Conservation (phyloP, 2,888 invertebrate species). For the Dione vanillae region DNA sequence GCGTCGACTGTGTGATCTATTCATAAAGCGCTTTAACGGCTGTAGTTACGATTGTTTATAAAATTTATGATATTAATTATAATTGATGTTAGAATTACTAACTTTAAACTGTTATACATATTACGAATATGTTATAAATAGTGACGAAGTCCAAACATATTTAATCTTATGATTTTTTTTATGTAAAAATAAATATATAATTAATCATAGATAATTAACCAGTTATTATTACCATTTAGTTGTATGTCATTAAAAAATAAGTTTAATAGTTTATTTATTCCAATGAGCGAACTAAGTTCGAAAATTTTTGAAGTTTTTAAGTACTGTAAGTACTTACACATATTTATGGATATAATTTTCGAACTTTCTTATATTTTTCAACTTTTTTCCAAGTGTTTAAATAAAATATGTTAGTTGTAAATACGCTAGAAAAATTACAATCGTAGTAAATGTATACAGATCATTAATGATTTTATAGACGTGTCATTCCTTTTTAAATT, state of each 20-base stretch:
- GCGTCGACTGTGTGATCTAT: background rate
- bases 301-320: constrained; percentile 36
- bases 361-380: constrained; percentile 7
- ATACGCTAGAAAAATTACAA: background rate
- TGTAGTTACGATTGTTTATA: background rate
- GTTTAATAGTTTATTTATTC: background rate
- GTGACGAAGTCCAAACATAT: constrained; percentile 31
- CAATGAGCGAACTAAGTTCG: constrained; percentile 38
- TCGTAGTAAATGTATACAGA: background rate
- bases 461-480: background rate
- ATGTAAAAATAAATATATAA: background rate
- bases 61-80: constrained; percentile 13
- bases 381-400: background rate
- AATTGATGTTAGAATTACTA: constrained; percentile 27
- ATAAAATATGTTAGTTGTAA: constrained; percentile 6
- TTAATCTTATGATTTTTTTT: background rate
- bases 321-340: background rate
- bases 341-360: constrained; percentile 11
- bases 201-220: background rate
- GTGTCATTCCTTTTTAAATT: background rate
- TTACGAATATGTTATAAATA: constrained; percentile 34
- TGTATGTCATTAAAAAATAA: background rate
- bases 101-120: constrained; percentile 34
- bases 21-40: background rate
- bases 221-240: background rate